phyloP scores from a whole-genome alignment of 2,113 vertebrate genomes.

The Casuarius casuarius region DNA sequence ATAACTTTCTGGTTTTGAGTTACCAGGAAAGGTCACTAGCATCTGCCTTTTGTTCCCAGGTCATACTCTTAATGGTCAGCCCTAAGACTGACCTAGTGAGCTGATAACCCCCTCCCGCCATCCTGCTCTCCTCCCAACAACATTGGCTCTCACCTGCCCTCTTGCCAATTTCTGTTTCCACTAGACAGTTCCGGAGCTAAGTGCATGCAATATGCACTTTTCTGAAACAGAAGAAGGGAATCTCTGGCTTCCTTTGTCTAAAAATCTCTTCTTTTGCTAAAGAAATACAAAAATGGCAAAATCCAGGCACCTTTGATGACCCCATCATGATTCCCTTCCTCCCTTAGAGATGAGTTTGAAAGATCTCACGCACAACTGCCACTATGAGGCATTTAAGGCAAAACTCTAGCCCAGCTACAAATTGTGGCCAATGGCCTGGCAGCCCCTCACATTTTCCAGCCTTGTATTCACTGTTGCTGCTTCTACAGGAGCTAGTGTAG shows the following conservation, averaged over 20 bases:
- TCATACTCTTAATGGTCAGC: fast-evolving
- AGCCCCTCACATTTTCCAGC: not conserved
- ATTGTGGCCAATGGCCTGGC: not conserved
- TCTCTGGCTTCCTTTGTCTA: not conserved
- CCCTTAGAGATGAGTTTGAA: not conserved
- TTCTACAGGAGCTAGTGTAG: not conserved
- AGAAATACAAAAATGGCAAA: not conserved
- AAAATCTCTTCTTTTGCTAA: not conserved
- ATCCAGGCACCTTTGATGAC: not conserved
- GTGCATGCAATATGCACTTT: fast-evolving
- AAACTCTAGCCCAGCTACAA: not conserved
- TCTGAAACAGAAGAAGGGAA: not conserved
- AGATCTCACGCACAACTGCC: fast-evolving
- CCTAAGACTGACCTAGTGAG: not conserved
- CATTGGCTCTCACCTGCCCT: fast-evolving
- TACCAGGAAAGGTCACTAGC: not conserved
- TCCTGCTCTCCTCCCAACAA: not conserved
- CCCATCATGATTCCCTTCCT: fast-evolving
- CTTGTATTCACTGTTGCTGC: no score
- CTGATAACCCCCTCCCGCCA: fast-evolving
- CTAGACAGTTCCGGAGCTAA: not conserved
- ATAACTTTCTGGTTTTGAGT: not conserved
- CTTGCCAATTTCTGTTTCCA: fast-evolving
- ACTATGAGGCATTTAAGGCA: not conserved
- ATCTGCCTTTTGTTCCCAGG: fast-evolving